Evolutionary conservation across 1,140 invertebrate species (phyloP), one percentile per base, ranked within the genome.

Genomic region (Octopus bimaculoides): DNA sequence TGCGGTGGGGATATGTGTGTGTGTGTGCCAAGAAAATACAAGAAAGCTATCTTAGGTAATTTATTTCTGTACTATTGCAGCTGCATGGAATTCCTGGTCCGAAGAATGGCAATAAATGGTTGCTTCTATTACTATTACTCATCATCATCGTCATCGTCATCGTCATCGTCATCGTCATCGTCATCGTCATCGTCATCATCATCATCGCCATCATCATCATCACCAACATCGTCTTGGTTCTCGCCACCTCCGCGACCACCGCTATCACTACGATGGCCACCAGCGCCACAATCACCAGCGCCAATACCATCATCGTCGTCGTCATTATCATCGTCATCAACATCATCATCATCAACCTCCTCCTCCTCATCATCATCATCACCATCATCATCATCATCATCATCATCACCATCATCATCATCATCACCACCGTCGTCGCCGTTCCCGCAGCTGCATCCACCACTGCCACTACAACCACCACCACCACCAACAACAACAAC

Each of bases 181-280:
- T 66, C 69, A 75, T 80, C 77, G 78, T 77, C 79, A 61, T 81
- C 14, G 2, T 75, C 20, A 8, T 79, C 73, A 61, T 77, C 77
- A 17, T 78, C 77, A 75, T 17, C 52, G 41, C 76, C 77, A 2
- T 41, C 26, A 41, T 41, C 26, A 41, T 41, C 26, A 41, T 41
- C 26, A 41, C n/a, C n/a, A n/a, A 73, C 56, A 14, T 82, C 80
- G 75, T 83, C n/a, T n/a, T n/a, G n/a, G n/a, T n/a, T n/a, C n/a
- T n/a, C n/a, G n/a, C n/a, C 78, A 66, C 53, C 20, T 52, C 55
- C 81, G 66, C 84, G 14, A n/a, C n/a, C n/a, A n/a, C n/a, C n/a
- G n/a, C n/a, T n/a, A n/a, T n/a, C n/a, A n/a, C n/a, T n/a, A n/a
- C n/a, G n/a, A n/a, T n/a, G n/a, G n/a, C 52, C 74, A 75, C 52